Conservation (phyloP, 2,113 vertebrate species). For the Apteryx owenii region DNA sequence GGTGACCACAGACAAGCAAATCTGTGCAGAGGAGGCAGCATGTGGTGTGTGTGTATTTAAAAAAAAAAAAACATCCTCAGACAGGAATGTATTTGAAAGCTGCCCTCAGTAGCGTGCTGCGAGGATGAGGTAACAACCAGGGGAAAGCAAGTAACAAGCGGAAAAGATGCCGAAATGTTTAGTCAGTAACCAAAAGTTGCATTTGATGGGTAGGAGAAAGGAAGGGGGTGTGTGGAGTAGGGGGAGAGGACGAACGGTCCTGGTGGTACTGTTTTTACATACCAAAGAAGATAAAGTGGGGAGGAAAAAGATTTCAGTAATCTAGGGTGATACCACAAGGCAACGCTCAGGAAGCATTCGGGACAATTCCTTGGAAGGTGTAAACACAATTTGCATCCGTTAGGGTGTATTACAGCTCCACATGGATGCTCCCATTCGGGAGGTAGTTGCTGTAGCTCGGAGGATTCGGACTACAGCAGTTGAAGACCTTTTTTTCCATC, state of each 20-base stretch:
- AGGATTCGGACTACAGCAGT: not conserved
- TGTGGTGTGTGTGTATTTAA: not conserved
- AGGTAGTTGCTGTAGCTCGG: not conserved
- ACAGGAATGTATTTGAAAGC: not conserved
- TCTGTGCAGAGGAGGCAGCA: slow-evolving; percentile 1
- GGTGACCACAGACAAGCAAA: slow-evolving; percentile 52
- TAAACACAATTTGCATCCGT: slow-evolving; percentile 7
- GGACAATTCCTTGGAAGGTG: slow-evolving; percentile 1
- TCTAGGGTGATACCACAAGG: not conserved
- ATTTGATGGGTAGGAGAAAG: not conserved
- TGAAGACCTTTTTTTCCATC: not conserved
- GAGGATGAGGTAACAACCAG: not conserved
- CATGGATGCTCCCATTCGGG: not conserved
- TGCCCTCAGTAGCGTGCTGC: not conserved
- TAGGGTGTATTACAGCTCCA: not conserved
- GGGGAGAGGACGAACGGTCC: not conserved
- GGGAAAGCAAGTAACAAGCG: not conserved
- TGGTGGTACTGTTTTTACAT: not conserved
- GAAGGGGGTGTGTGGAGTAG: not conserved
- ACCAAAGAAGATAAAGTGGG: not conserved
- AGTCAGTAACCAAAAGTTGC: not conserved
- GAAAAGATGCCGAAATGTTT: not conserved
- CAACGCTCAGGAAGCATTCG: not conserved
- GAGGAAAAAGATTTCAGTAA: not conserved
- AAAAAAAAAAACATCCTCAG: accelerated